These are phyloP conservation scores for Phragmatobia fuliginosa DNA, from an alignment of 2,888 invertebrate species.

Conservation along the genomic window DNA sequence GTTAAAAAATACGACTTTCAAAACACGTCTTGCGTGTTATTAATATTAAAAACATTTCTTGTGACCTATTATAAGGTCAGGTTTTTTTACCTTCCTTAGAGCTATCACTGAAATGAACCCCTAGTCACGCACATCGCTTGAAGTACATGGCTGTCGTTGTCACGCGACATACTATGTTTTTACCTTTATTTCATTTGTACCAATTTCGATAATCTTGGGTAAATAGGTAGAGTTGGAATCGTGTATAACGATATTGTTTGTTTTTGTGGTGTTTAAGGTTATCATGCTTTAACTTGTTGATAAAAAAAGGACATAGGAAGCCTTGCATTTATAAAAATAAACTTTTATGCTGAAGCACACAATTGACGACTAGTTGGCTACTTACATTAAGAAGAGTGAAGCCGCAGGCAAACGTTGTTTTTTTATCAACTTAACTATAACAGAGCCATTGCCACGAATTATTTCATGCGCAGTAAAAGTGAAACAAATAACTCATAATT, in stretches of 20 bases:
- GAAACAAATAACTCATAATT: conserved; percentile 13
- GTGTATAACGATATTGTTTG: too few relatives aligned
- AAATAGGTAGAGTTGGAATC: neutral
- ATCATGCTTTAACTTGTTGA: too few relatives aligned
- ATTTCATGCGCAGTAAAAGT: conserved; percentile 13
- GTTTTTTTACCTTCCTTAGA: neutral
- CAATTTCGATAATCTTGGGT: conserved; percentile 1
- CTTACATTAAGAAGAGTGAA: neutral
- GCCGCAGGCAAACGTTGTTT: neutral
- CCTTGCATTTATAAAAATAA: too few relatives aligned
- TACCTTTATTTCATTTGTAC: neutral
- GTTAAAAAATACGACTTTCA: neutral
- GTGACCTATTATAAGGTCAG: neutral
- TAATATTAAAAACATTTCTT: neutral
- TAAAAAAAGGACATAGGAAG: too few relatives aligned
- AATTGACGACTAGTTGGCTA: too few relatives aligned
- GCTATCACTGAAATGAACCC: neutral
- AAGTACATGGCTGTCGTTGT: neutral
- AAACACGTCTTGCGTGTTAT: neutral
- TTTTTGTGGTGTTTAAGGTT: neutral
- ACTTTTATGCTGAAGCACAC: too few relatives aligned
- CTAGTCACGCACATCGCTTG: neutral
- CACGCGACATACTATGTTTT: neutral
- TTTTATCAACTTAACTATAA: neutral
- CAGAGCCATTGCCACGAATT: neutral